Percentiles rank a stretch among this genome's conserved stretches.
Conservation (phyloP, 2,888 invertebrate species). For the Mellilla xanthometata region DNA sequence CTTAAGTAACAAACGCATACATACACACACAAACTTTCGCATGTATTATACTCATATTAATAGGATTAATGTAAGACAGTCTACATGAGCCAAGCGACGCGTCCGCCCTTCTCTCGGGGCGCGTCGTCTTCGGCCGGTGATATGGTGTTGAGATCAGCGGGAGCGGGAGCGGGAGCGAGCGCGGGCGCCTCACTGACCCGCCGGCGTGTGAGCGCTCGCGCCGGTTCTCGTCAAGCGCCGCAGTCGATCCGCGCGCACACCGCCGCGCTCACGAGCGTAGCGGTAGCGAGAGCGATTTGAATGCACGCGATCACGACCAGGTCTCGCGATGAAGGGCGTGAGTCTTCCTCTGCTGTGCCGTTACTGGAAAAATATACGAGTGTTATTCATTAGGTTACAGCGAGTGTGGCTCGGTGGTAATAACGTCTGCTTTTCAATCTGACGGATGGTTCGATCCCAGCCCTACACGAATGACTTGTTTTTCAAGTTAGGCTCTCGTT, state of each 20-base stretch:
- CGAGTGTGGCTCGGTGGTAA: too few species aligned
- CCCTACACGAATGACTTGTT: too few species aligned
- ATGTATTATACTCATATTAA: too few species aligned
- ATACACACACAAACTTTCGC: too few species aligned
- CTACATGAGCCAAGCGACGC: slow-evolving; percentile 84
- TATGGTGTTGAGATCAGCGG: slow-evolving; percentile 49
- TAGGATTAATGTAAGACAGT: too few species aligned
- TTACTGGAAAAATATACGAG: slow-evolving; percentile 68
- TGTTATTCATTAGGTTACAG: too few species aligned
- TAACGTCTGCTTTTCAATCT: too few species aligned
- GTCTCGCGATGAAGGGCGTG: slow-evolving; percentile 64
- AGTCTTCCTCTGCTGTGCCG: slow-evolving; percentile 67
- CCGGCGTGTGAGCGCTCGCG: slow-evolving; percentile 63
- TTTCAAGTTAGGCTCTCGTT: too few species aligned
- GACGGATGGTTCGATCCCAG: too few species aligned
- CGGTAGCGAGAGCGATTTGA: slow-evolving; percentile 72
- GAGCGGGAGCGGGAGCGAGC: slow-evolving; percentile 41
- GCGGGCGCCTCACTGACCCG: slow-evolving; percentile 64
- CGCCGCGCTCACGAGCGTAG: slow-evolving; percentile 77
- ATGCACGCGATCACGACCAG: slow-evolving; percentile 76
- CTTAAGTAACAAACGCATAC: too few species aligned
- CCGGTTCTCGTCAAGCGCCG: slow-evolving; percentile 69
- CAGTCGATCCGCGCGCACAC: slow-evolving; percentile 81
- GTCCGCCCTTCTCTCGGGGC: slow-evolving; percentile 69
- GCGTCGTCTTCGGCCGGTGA: slow-evolving; percentile 49